phyloP scores from a whole-genome alignment of 2,797 vertebrate species.

The Acipenser transmontanus region DNA sequence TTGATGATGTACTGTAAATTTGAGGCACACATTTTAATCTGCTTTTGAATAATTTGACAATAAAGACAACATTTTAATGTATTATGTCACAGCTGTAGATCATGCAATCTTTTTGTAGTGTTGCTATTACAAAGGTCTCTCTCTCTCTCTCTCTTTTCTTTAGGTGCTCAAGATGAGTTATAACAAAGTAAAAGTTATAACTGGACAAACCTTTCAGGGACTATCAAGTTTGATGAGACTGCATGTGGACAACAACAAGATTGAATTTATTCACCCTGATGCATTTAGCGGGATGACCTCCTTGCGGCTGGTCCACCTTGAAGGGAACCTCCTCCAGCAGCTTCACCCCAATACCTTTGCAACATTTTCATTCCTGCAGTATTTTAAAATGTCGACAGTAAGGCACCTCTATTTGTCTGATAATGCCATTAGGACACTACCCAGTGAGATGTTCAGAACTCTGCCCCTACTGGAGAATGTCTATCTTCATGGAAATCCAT shows the following conservation, averaged over 20 bases:
- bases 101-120: background rate
- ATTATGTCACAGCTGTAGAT: background rate
- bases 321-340: slow-evolving; percentile 79
- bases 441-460: slow-evolving; percentile 46
- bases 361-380: slow-evolving; percentile 68
- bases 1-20: too few relatives aligned
- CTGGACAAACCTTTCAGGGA: slow-evolving; percentile 63
- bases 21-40: too few relatives aligned
- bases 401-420: slow-evolving; percentile 82
- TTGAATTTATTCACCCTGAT: slow-evolving; percentile 81
- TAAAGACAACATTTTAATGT: background rate
- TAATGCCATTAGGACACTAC: slow-evolving; percentile 67
- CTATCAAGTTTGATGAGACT: slow-evolving; percentile 70
- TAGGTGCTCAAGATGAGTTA: slow-evolving; percentile 94
- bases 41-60: too few relatives aligned
- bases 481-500: slow-evolving; percentile 83
- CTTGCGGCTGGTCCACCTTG: slow-evolving; percentile 78
- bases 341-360: slow-evolving; percentile 78
- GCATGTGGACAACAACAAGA: slow-evolving; percentile 83
- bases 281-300: slow-evolving; percentile 77
- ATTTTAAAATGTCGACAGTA: slow-evolving; percentile 78
- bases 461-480: slow-evolving; percentile 79
- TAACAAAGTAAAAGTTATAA: slow-evolving; percentile 77
- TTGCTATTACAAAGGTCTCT: slow-evolving; percentile 4
- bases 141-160: background rate